phyloP scores from a whole-genome alignment of 2,888 invertebrate genomes.

The Stenodema calcarata region DNA sequence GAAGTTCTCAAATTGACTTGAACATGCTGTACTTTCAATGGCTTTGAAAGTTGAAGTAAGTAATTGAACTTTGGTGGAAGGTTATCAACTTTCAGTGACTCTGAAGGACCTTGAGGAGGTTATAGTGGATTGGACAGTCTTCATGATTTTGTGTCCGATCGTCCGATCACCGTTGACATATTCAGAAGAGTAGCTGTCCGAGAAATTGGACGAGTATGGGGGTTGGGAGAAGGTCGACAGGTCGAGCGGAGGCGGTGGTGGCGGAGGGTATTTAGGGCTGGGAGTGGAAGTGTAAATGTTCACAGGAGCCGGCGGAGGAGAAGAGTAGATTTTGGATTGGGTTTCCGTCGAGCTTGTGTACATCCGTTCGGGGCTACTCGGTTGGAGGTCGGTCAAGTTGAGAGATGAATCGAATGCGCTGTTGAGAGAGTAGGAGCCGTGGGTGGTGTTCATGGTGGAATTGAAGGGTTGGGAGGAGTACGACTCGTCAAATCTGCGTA shows the following conservation, averaged over 20 bases:
- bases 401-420: conserved; percentile 39
- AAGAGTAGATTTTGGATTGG: conserved; percentile 52
- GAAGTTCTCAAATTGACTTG: too few species aligned
- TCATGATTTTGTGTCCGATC: conserved; percentile 45
- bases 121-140: conserved; percentile 52
- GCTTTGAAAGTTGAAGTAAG: neutral
- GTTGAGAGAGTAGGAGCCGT: conserved; percentile 42
- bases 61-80: neutral
- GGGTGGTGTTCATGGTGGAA: conserved; percentile 49
- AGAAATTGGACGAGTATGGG: conserved; percentile 23
- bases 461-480: conserved; percentile 51
- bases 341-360: conserved; percentile 55
- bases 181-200: conserved; percentile 43
- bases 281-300: conserved; percentile 45
- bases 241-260: conserved; percentile 39
- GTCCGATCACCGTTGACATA: conserved; percentile 43
- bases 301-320: neutral
- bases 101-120: conserved; percentile 52
- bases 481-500: conserved; percentile 48
- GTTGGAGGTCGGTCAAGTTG: conserved; percentile 19
- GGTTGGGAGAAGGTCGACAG: conserved; percentile 5
- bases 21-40: neutral
- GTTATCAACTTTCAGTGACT: conserved; percentile 47
- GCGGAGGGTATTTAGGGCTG: conserved; percentile 36
- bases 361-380: conserved; percentile 49